Evolutionary conservation across 2,797 vertebrate genomes (phyloP), one percentile per base, ranked within the genome.

Genomic region (Sebastes hopkinsi): DNA sequence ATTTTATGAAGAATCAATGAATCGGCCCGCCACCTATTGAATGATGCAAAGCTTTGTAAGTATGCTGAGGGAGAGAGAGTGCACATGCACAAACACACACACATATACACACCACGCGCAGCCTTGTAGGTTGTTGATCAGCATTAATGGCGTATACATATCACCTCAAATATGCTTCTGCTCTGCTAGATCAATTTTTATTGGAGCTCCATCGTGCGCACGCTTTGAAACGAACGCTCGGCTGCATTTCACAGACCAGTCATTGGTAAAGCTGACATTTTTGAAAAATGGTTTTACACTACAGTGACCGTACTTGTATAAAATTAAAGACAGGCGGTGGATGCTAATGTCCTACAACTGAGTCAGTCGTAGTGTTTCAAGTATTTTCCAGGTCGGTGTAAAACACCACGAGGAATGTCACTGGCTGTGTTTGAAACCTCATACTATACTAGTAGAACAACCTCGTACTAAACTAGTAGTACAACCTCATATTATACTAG

Each of bases 1-100:
- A 89, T 86, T 86, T 92, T 88, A 88, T 89, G 87, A 86, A 70
- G 83, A 89, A 93, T 93, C 91, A 79, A 94, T 93, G 89, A 87
- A 83, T 87, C 27, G 10, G 55, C 34, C 46, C 72, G 23, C 81
- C 34, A 77, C 61, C 72, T 80, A 72, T 77, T 88, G 86, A 93
- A 92, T 87, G 86, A 92, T 88, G 83, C 89, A 91, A 75, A 77
- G 69, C 75, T 81, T 69, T 72, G 72, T 54, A 80, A 73, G 84
- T 38, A 66, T 52, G 77, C 69, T 9, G 18, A 68, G 67, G 70
- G 65, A 69, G 18, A 12, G 27, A 8, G 16, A 3, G 1, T 66
- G 25, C 38, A 30, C 59, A 30, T 69, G 61, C 52, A 29, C 18
- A 59, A 18, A 52, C n/a, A n/a, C 38, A 55, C 32, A 58, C 13